Conservation (phyloP, 2,888 invertebrate species). For the Gortyna flavago region DNA sequence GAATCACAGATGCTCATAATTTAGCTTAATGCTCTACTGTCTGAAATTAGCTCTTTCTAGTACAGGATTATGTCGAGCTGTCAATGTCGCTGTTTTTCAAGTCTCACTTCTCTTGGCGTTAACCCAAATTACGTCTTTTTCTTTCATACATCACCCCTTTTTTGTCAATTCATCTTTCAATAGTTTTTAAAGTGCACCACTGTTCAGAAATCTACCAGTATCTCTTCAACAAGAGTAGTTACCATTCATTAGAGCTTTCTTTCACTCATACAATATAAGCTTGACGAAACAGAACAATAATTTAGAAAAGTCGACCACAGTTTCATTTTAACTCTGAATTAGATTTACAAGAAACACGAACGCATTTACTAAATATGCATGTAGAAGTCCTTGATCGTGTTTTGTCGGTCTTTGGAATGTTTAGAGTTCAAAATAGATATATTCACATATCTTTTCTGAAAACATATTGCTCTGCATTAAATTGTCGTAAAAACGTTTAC, state of each 20-base stretch:
- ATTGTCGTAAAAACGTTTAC: slow-evolving; percentile 61
- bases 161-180: background rate
- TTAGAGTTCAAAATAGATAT: slow-evolving; percentile 46
- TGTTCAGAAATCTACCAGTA: background rate
- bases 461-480: slow-evolving; percentile 57
- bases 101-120: background rate
- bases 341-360: slow-evolving; percentile 27
- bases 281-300: background rate
- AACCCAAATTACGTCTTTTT: background rate
- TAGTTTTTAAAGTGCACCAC: background rate
- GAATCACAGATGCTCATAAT: background rate
- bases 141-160: no score
- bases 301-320: background rate
- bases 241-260: background rate
- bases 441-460: slow-evolving; percentile 45
- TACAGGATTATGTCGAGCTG: background rate
- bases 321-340: slow-evolving; percentile 20
- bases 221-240: slow-evolving; percentile 7
- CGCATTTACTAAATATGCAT: slow-evolving; percentile 35
- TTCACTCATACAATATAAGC: background rate
- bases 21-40: background rate
- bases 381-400: slow-evolving; percentile 57
- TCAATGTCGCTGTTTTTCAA: background rate
- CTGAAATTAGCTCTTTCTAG: background rate
- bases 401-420: slow-evolving; percentile 56